Percentiles rank a stretch among this genome's conserved stretches.
Evolutionary conservation across 2,113 vertebrate species (phyloP).

Genomic region (Mastomys natalensis): DNA sequence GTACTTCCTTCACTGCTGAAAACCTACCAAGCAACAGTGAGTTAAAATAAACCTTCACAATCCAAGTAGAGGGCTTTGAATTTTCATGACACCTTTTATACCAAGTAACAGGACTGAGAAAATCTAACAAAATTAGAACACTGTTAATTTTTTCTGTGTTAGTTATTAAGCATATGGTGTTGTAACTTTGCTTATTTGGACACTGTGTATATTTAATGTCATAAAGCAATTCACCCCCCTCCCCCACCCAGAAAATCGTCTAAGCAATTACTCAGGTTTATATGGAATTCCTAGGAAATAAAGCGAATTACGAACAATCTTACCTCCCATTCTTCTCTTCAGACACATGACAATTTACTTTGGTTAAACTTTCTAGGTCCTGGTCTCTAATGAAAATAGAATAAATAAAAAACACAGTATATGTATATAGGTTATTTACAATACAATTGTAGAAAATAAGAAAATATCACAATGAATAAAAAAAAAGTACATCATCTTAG

Average conservation of each 20-base stretch:
- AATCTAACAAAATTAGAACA: constrained; percentile 46
- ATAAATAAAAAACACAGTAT: not conserved
- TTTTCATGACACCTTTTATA: constrained; percentile 62
- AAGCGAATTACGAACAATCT: constrained; percentile 14
- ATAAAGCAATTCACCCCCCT: not conserved
- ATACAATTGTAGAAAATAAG: constrained; percentile 6
- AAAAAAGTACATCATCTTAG: not conserved
- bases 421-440: not conserved
- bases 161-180: not conserved
- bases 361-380: constrained; percentile 62
- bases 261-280: not conserved
- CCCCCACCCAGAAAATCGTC: not conserved
- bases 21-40: constrained; percentile 65
- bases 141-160: not conserved
- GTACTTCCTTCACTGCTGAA: constrained; percentile 23
- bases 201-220: constrained; percentile 9
- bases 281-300: constrained; percentile 15
- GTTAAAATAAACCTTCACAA: constrained; percentile 76
- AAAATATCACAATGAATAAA: constrained; percentile 11
- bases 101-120: constrained; percentile 26
- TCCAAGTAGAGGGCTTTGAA: constrained; percentile 32
- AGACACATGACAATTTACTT: constrained; percentile 67
- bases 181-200: not conserved
- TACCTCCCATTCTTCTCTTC: constrained; percentile 81
- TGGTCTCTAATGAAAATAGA: constrained; percentile 47